These are phyloP conservation scores for Meganola albula DNA, from an alignment of 2,888 invertebrate genomes.

Conservation along the genomic window DNA sequence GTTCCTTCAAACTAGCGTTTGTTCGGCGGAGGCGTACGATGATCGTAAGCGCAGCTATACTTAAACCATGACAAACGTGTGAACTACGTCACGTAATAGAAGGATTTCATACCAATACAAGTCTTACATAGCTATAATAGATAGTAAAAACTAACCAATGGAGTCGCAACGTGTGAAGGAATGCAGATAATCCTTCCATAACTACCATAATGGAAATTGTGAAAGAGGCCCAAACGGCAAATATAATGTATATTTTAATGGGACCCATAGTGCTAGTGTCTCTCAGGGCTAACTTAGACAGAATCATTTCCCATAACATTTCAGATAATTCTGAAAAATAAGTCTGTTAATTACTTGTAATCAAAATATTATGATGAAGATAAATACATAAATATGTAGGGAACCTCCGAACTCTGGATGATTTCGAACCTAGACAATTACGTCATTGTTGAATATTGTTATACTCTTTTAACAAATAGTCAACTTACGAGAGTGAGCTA, in stretches of 20 bases:
- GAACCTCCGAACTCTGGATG: no score
- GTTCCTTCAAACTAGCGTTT: neutral
- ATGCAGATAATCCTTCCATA: conserved; percentile 95
- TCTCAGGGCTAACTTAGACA: conserved; percentile 68
- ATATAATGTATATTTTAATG: conserved; percentile 78
- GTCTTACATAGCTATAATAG: neutral
- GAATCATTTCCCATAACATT: conserved; percentile 85
- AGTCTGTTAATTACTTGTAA: neutral
- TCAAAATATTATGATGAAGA: no score
- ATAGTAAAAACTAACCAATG: conserved; percentile 83
- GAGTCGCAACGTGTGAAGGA: conserved; percentile 90
- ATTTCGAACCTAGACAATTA: no score
- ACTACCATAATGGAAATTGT: conserved; percentile 88
- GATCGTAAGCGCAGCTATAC: no score
- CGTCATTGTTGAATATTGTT: no score
- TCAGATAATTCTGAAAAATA: conserved; percentile 83
- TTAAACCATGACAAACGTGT: no score
- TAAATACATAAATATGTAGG: no score
- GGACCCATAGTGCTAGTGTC: conserved; percentile 46
- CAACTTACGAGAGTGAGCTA: conserved; percentile 91
- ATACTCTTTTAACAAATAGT: no score
- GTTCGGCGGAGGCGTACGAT: neutral
- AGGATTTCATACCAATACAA: no score
- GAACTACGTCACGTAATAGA: no score
- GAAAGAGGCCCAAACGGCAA: conserved; percentile 85